Conservation (phyloP, 2,888 invertebrate species). For the Tigriopus californicus region DNA sequence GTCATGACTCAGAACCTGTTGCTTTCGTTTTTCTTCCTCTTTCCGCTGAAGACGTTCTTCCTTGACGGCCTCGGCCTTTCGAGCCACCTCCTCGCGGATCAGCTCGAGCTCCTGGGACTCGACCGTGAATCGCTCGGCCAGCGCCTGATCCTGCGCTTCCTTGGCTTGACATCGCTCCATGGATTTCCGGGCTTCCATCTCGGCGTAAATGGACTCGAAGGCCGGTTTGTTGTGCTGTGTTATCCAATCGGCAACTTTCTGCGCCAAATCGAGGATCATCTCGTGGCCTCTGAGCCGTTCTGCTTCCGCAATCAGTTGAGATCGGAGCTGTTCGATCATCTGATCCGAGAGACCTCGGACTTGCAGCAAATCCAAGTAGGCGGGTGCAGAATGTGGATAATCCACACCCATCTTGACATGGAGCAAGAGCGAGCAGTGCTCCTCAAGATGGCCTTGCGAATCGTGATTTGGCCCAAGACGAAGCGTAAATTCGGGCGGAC, state of each 20-base stretch:
- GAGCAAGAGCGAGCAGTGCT: constrained; percentile 52
- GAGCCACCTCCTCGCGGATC: constrained; percentile 2
- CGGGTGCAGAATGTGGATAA: constrained; percentile 62
- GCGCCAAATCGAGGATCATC: constrained; percentile 66
- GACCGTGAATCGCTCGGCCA: constrained; percentile 14
- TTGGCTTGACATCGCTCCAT: constrained; percentile 28
- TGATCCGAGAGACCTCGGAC: constrained; percentile 58
- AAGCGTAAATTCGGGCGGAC: constrained; percentile 52
- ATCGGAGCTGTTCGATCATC: constrained; percentile 40
- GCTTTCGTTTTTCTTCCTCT: constrained; percentile 33
- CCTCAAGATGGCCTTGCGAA: constrained; percentile 35
- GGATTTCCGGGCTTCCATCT: constrained; percentile 53
- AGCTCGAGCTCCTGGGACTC: constrained; percentile 11
- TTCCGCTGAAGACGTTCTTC: constrained; percentile 41
- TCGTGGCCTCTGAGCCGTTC: constrained; percentile 44
- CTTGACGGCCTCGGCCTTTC: constrained; percentile 11
- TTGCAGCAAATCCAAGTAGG: constrained; percentile 43
- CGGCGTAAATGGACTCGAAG: constrained; percentile 65
- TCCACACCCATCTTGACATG: constrained; percentile 49
- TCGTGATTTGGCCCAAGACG: constrained; percentile 56
- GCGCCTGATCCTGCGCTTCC: constrained; percentile 18
- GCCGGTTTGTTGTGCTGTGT: constrained; percentile 49
- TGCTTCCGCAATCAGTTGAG: constrained; percentile 41
- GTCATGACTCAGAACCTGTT: neutral
- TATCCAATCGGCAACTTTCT: constrained; percentile 24